A percentile compares a stretch with the other conserved stretches of the same genome.
These are phyloP conservation scores for Manacus vitellinus DNA, from an alignment of 2,113 vertebrate species.

Conservation along the genomic window DNA sequence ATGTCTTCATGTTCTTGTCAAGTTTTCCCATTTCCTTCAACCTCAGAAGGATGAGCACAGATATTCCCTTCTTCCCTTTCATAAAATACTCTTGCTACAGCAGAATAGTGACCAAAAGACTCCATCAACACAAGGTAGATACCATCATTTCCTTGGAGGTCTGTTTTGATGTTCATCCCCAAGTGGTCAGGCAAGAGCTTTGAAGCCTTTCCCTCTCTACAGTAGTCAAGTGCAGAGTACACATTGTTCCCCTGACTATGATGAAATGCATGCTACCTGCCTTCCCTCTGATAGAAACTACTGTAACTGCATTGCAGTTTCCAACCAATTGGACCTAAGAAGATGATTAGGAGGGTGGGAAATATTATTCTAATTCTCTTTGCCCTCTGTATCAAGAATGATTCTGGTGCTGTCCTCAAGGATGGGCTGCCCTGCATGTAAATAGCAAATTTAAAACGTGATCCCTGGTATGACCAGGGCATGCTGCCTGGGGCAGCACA, in stretches of 20 bases:
- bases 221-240: not conserved
- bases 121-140: not conserved
- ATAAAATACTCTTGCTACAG: not conserved
- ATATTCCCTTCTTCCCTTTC: not conserved
- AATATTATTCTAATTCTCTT: not conserved
- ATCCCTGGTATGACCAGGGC: fast-evolving
- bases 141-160: not conserved
- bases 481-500: not conserved
- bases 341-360: not conserved
- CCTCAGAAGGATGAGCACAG: not conserved
- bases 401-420: not conserved
- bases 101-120: not conserved
- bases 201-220: not conserved
- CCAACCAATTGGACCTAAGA: not conserved
- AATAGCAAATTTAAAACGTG: not conserved
- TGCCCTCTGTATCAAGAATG: not conserved
- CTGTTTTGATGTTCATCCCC: not conserved
- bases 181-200: not conserved
- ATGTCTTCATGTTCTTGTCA: not conserved
- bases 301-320: not conserved
- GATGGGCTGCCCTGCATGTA: fast-evolving
- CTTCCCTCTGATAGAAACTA: not conserved
- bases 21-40: not conserved
- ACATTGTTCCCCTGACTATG: not conserved
- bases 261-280: fast-evolving